Percentiles rank a stretch among this genome's conserved stretches.
Evolutionary conservation across 2,113 vertebrate species (phyloP).

Genomic region (Pachyramphus minor): DNA sequence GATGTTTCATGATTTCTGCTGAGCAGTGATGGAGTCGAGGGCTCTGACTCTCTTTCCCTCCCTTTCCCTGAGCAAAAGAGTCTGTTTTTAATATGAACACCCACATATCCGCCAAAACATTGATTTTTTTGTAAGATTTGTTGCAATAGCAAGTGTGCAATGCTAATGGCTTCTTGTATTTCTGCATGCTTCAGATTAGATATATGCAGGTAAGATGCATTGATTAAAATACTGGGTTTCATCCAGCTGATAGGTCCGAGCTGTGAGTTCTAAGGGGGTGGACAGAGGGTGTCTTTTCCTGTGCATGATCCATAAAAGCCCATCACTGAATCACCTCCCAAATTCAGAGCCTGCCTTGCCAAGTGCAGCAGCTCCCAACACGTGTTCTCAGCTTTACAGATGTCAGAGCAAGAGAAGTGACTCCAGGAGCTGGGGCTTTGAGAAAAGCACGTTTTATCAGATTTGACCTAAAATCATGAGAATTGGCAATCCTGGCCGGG

Average conservation of each 20-base stretch:
- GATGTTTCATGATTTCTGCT: background rate
- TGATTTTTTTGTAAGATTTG: background rate
- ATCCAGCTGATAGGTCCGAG: background rate
- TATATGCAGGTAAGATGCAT: constrained; percentile 87
- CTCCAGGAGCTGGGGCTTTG: background rate
- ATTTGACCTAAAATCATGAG: background rate
- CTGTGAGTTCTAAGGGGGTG: background rate
- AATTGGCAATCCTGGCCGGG: background rate
- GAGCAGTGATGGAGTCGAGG: background rate
- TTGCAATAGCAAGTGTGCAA: background rate
- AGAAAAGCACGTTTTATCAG: background rate
- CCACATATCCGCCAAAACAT: fast-evolving
- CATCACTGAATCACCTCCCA: background rate
- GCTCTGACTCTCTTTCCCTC: background rate
- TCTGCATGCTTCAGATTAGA: constrained; percentile 90
- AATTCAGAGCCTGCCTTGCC: background rate
- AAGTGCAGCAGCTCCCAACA: background rate
- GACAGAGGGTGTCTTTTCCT: background rate
- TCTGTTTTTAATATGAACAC: background rate
- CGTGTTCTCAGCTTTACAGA: background rate
- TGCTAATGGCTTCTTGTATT: constrained; percentile 72
- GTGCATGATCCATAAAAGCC: background rate
- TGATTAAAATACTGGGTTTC: background rate
- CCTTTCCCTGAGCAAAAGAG: background rate
- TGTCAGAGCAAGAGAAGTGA: background rate